Evolutionary conservation across 2,113 vertebrate species (phyloP), one percentile per base, ranked within the genome.

Genomic region (Pan paniscus): DNA sequence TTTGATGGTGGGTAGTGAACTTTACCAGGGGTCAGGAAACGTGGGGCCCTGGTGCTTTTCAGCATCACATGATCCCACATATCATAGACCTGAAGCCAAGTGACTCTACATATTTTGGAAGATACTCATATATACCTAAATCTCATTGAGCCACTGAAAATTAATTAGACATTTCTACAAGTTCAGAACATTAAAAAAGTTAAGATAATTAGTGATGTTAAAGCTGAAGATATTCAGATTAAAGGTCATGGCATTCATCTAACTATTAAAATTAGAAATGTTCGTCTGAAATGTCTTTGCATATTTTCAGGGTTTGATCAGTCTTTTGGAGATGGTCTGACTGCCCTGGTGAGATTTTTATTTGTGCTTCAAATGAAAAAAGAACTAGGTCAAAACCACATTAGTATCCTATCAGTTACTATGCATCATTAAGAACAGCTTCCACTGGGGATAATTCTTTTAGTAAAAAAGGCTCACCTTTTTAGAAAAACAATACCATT

Each of bases 211-310:
- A 97, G 99, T 57, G 99, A 99, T 75, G 99, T 99, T 94, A 95
- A 95, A 18, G 98, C 98, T 22, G 99, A 99, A 90, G 99, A 99
- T 96, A 99, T 99, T 97, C 98, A 99, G 95, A 98, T 99, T 97
- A 99, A 98, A 84, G 98, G 96, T 97, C 99, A 99, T 97, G 97
- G 99, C 94, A 99, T 99, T 78, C 99, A 99, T 91, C 99, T 99
- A 57, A 12, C 98, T 93, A 99, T 99, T 98, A 99, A 99, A 98
- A 99, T 99, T n/a, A 99, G 98, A 99, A 97, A 99, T 99, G 99
- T 99, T 99, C 64, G 98, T 99, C 89, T 99, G 97, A 98, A 93
- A n/a, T 57, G 27, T 27, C 75, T 87, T 61, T 52, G 11, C 70
- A 76, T 30, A 4, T 89, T 68, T 67, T 52, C 70, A 67, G 32